Evolutionary conservation across 23 tunicate genomes (phyloP).

Genomic region (Aplidium turbinatum): DNA sequence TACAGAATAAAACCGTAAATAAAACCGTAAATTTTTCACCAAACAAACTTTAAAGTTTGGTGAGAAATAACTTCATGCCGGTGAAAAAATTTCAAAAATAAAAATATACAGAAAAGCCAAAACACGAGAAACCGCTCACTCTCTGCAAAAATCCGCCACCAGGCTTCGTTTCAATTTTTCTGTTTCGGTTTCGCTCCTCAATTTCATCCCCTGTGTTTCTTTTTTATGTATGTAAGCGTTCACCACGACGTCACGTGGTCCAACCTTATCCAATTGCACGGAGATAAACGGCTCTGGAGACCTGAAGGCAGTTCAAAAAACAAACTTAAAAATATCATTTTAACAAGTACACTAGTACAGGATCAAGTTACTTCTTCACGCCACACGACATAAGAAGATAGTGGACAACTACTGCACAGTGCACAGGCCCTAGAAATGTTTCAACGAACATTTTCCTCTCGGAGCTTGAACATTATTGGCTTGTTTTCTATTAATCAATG

Average conservation of each 20-base stretch:
- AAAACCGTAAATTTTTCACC: too few relatives aligned
- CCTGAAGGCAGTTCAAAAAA: conserved; percentile 22
- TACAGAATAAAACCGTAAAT: too few relatives aligned
- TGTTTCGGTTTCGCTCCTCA: conserved; percentile 62
- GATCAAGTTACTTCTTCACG: not conserved
- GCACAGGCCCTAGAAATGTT: too few relatives aligned
- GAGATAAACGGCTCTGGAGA: conserved; percentile 70
- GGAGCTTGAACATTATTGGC: too few relatives aligned
- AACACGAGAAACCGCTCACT: conserved; percentile 72
- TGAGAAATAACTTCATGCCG: too few relatives aligned
- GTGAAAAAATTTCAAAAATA: too few relatives aligned
- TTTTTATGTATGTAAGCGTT: conserved; percentile 69
- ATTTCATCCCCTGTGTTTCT: conserved; percentile 71
- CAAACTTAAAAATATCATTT: too few relatives aligned
- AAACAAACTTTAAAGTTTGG: too few relatives aligned
- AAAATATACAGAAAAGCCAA: too few relatives aligned
- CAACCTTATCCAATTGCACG: conserved; percentile 66
- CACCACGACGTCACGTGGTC: conserved; percentile 77
- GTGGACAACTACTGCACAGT: not conserved
- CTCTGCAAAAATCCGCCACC: conserved; percentile 73
- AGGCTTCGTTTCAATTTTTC: conserved; percentile 62
- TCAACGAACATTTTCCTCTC: too few relatives aligned
- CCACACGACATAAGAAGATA: too few relatives aligned
- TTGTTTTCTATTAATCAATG: too few relatives aligned
- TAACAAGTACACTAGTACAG: not conserved